phyloP scores from a whole-genome alignment of 2,888 invertebrate genomes.

The Andrena flavipes region DNA sequence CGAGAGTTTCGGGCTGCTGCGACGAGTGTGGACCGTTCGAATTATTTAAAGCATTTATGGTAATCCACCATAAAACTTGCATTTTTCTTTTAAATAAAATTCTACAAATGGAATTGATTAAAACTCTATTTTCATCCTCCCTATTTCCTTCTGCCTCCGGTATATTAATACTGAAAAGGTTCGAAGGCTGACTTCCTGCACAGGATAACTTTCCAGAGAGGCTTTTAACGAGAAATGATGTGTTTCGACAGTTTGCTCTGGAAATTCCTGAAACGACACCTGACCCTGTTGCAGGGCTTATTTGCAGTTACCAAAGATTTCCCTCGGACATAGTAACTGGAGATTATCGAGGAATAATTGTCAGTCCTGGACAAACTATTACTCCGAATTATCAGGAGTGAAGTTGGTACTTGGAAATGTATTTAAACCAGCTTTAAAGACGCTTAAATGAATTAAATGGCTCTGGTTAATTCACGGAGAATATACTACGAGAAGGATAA shows the following conservation, averaged over 20 bases:
- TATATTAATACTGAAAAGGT: slow-evolving; percentile 13
- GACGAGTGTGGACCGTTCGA: no score
- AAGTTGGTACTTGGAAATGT: neutral
- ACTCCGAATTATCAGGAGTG: neutral
- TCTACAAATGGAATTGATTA: neutral
- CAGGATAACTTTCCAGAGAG: slow-evolving; percentile 16
- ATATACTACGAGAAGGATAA: neutral
- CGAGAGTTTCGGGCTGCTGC: no score
- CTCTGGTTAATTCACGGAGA: no score
- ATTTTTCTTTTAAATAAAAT: no score
- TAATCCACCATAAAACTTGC: no score
- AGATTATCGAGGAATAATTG: neutral
- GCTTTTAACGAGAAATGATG: slow-evolving; percentile 54
- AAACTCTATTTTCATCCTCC: neutral
- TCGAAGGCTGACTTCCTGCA: slow-evolving; percentile 1
- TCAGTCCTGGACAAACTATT: neutral
- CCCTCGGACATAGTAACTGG: neutral
- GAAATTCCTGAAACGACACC: slow-evolving; percentile 52
- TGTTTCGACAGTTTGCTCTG: slow-evolving; percentile 40
- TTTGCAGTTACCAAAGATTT: neutral
- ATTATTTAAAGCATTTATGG: no score
- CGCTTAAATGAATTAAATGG: no score
- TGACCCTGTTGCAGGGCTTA: slow-evolving; percentile 17
- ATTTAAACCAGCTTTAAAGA: no score
- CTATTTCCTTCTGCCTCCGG: neutral